Conservation (phyloP, 2,888 invertebrate genomes). For the Leuctra nigra region DNA sequence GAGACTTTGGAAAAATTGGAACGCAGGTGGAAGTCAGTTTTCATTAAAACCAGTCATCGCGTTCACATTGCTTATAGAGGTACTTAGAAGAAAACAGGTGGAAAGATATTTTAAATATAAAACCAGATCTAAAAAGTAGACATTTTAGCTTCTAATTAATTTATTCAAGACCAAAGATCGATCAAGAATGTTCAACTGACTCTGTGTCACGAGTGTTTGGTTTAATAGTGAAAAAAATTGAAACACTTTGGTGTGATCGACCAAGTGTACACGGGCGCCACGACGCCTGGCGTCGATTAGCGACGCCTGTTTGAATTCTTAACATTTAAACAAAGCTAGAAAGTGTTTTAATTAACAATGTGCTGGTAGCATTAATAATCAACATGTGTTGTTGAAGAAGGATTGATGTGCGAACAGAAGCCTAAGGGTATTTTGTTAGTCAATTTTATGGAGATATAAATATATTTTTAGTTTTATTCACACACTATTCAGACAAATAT, state of each 20-base stretch:
- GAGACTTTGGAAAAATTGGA: conserved; percentile 6
- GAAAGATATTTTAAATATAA: neutral
- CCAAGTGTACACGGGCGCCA: neutral
- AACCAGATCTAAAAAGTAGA: neutral
- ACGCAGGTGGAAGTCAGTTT: neutral
- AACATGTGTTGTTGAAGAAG: no score
- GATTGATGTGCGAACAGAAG: neutral
- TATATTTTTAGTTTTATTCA: neutral
- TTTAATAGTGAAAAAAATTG: neutral
- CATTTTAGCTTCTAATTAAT: neutral
- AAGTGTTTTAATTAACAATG: no score
- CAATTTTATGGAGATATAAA: neutral
- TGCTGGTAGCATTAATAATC: no score
- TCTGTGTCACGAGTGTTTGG: neutral
- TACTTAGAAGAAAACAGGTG: conserved; percentile 8
- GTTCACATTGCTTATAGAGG: no score
- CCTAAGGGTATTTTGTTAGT: neutral
- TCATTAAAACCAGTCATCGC: conserved; percentile 1
- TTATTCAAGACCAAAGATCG: neutral
- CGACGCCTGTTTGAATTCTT: no score
- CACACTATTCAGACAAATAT: neutral
- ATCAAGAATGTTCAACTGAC: neutral
- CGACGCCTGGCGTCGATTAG: neutral
- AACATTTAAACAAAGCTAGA: no score
- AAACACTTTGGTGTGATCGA: neutral